These are phyloP conservation scores for Peromyscus melanophrys DNA, from an alignment of 2,797 vertebrate species.

Conservation along the genomic window DNA sequence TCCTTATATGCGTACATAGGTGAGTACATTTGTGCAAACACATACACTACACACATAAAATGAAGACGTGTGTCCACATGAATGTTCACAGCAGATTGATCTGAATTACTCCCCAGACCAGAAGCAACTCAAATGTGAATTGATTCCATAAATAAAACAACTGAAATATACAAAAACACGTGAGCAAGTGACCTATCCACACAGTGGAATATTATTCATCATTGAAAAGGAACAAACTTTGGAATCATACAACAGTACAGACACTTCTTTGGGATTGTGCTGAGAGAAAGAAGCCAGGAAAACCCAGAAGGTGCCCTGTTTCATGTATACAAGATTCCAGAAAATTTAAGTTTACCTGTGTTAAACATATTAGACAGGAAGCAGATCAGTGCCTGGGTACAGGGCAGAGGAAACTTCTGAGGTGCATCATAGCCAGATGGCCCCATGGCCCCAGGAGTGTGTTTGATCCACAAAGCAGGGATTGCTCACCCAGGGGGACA, in stretches of 20 bases:
- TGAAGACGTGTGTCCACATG: not conserved
- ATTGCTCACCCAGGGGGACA: not conserved
- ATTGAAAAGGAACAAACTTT: not conserved
- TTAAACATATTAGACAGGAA: not conserved
- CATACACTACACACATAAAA: not conserved
- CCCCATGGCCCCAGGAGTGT: not conserved
- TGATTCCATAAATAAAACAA: not conserved
- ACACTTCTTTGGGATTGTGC: not conserved
- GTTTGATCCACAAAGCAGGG: not conserved
- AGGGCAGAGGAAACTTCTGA: not conserved
- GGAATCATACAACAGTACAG: rapidly evolving
- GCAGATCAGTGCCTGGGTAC: not conserved
- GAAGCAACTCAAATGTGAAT: not conserved
- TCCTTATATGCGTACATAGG: rapidly evolving
- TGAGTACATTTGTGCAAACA: no score
- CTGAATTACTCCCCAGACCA: rapidly evolving
- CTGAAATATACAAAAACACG: no score
- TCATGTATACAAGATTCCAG: not conserved
- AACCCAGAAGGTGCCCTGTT: not conserved
- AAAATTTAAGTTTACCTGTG: not conserved
- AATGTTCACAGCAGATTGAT: no score
- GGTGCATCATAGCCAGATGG: not conserved
- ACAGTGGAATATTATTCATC: rapidly evolving
- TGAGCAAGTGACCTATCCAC: rapidly evolving
- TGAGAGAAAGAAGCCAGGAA: not conserved